Percentiles rank a stretch among this genome's conserved stretches.
Evolutionary conservation across 2,888 invertebrate genomes (phyloP).

Genomic region (Noctuana brunneofusca): DNA sequence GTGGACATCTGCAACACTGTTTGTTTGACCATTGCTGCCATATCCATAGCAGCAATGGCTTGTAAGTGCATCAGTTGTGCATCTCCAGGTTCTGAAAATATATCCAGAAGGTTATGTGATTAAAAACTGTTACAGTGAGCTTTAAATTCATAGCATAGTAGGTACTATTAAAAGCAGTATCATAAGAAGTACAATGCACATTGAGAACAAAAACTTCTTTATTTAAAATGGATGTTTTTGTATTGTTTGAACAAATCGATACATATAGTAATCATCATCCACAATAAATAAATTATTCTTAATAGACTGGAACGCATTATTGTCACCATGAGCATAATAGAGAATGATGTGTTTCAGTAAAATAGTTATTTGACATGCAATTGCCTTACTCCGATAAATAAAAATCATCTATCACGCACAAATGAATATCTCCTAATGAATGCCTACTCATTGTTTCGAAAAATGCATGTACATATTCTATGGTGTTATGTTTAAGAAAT

Average conservation of each 20-base stretch:
- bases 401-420: background rate
- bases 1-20: conserved; percentile 91
- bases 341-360: background rate
- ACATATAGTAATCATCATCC: too few relatives aligned
- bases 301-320: background rate
- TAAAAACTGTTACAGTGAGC: too few relatives aligned
- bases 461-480: background rate
- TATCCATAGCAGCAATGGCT: conserved; percentile 87
- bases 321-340: background rate
- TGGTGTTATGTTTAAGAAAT: background rate
- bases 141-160: too few relatives aligned
- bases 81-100: conserved; percentile 83
- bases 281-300: background rate
- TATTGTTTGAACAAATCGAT: background rate
- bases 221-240: too few relatives aligned
- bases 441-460: conserved; percentile 37
- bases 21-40: conserved; percentile 90
- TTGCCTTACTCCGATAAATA: background rate
- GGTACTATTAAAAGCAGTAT: too few relatives aligned
- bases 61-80: conserved; percentile 88
- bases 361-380: background rate
- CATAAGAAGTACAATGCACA: background rate
- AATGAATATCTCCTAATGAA: conserved; percentile 16
- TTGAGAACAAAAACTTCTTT: background rate
- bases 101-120: background rate